phyloP scores from a whole-genome alignment of 2,113 vertebrate species.

The Lepisosteus osseus region DNA sequence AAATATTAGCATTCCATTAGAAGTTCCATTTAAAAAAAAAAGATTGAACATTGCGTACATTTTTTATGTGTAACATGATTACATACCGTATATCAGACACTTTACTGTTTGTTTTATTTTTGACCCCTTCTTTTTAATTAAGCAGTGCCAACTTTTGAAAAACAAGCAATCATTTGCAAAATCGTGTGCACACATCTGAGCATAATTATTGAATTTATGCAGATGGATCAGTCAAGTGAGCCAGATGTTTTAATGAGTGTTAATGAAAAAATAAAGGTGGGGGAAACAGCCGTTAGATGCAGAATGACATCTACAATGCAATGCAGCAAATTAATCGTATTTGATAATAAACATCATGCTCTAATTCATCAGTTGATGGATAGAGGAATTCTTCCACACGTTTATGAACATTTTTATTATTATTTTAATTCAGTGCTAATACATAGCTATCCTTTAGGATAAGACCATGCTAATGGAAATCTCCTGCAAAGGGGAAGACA shows the following conservation, averaged over 20 bases:
- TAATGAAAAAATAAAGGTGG: slow-evolving; percentile 72
- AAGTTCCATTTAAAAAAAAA: slow-evolving; percentile 51
- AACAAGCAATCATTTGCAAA: slow-evolving; percentile 41
- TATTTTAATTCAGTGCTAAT: slow-evolving; percentile 70
- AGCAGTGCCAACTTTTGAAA: background rate
- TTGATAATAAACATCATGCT: slow-evolving; percentile 62
- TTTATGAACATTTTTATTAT: slow-evolving; percentile 70
- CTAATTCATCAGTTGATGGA: slow-evolving; percentile 65
- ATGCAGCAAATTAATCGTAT: slow-evolving; percentile 52
- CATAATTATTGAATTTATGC: slow-evolving; percentile 44
- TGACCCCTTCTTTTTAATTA: background rate
- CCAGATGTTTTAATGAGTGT: slow-evolving; percentile 77
- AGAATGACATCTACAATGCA: slow-evolving; percentile 56
- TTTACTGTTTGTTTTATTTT: background rate
- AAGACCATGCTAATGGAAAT: slow-evolving; percentile 42
- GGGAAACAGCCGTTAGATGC: slow-evolving; percentile 63
- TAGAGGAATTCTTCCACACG: slow-evolving; percentile 49
- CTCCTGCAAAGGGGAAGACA: slow-evolving; percentile 24
- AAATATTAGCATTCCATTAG: slow-evolving; percentile 58
- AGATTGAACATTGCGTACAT: background rate
- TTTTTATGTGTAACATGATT: too few species aligned
- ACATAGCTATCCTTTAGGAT: slow-evolving; percentile 62
- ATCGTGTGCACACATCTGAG: slow-evolving; percentile 44
- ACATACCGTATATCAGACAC: too few species aligned
- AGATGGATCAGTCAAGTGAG: slow-evolving; percentile 65